These are phyloP conservation scores for Miltochrista miniata DNA, from an alignment of 2,888 invertebrate species.

Conservation along the genomic window DNA sequence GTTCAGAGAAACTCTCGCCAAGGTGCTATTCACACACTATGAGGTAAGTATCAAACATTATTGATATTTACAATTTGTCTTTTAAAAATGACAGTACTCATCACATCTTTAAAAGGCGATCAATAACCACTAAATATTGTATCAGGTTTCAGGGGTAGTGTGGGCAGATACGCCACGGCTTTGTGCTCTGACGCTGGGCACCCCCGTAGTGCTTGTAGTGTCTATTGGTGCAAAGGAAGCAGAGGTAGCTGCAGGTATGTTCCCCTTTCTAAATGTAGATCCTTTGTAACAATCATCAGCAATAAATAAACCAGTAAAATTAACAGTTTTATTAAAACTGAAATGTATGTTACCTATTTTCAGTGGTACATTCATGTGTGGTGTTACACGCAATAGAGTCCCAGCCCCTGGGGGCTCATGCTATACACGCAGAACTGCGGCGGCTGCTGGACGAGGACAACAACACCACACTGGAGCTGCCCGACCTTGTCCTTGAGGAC, in stretches of 20 bases:
- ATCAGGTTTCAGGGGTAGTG: constrained; percentile 87
- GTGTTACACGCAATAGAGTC: constrained; percentile 93
- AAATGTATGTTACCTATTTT: background rate
- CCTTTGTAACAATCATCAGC: too few species aligned
- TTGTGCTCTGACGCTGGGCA: constrained; percentile 91
- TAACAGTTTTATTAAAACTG: too few species aligned
- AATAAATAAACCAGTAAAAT: too few species aligned
- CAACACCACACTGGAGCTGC: constrained; percentile 70
- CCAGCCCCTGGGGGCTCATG: constrained; percentile 89
- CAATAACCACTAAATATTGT: background rate
- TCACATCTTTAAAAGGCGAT: too few species aligned
- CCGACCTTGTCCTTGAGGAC: constrained; percentile 87
- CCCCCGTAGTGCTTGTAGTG: constrained; percentile 89
- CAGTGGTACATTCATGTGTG: constrained; percentile 94
- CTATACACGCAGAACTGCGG: constrained; percentile 86
- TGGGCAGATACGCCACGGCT: constrained; percentile 95
- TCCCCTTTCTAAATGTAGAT: too few species aligned
- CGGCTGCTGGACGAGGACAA: constrained; percentile 74
- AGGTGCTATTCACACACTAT: constrained; percentile 95
- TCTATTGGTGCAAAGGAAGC: constrained; percentile 95
- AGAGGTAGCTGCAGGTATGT: constrained; percentile 71
- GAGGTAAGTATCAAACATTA: constrained; percentile 83
- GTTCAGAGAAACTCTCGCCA: constrained; percentile 94
- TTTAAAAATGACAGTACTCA: too few species aligned
- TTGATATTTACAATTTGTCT: too few species aligned